phyloP scores from a whole-genome alignment of 2,888 invertebrate species.

The Muscina levida region DNA sequence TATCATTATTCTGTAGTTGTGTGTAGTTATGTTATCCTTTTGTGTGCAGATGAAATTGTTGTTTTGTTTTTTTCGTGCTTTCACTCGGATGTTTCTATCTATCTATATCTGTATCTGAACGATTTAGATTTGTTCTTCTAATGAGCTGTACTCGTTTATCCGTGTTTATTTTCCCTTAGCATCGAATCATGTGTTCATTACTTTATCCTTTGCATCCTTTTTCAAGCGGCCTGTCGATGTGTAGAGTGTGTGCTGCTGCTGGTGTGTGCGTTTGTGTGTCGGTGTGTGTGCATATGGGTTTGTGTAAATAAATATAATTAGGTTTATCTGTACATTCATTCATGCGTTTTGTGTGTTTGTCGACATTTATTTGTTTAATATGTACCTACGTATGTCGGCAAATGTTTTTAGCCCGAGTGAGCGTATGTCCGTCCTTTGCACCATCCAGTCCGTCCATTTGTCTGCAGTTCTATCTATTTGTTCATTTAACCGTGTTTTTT shows the following conservation, averaged over 20 bases:
- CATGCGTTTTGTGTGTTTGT: slow-evolving; percentile 35
- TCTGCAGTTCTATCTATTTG: slow-evolving; percentile 5
- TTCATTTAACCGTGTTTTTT: slow-evolving; percentile 40
- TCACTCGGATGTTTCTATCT: slow-evolving; percentile 12
- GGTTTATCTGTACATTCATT: slow-evolving; percentile 51
- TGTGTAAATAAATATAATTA: slow-evolving; percentile 58
- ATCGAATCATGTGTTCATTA: background rate
- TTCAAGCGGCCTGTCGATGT: background rate
- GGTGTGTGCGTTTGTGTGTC: background rate
- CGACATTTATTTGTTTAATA: slow-evolving; percentile 43
- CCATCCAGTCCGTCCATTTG: background rate
- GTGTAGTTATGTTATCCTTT: slow-evolving; percentile 16
- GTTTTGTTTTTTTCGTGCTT: slow-evolving; percentile 12
- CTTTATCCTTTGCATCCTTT: slow-evolving; percentile 14
- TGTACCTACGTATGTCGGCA: slow-evolving; percentile 33
- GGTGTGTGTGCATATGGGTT: slow-evolving; percentile 25
- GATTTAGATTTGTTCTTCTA: slow-evolving; percentile 50
- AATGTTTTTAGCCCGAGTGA: slow-evolving; percentile 33
- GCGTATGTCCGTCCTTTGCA: slow-evolving; percentile 34
- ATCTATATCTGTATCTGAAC: slow-evolving; percentile 23
- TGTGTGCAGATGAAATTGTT: slow-evolving; percentile 12
- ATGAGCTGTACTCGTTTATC: slow-evolving; percentile 52
- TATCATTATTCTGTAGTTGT: slow-evolving; percentile 16
- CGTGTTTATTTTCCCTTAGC: background rate
- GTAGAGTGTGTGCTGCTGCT: no score